Evolutionary conservation across 2,797 vertebrate genomes (phyloP).

Genomic region (Pseudotriccus pelzelni): DNA sequence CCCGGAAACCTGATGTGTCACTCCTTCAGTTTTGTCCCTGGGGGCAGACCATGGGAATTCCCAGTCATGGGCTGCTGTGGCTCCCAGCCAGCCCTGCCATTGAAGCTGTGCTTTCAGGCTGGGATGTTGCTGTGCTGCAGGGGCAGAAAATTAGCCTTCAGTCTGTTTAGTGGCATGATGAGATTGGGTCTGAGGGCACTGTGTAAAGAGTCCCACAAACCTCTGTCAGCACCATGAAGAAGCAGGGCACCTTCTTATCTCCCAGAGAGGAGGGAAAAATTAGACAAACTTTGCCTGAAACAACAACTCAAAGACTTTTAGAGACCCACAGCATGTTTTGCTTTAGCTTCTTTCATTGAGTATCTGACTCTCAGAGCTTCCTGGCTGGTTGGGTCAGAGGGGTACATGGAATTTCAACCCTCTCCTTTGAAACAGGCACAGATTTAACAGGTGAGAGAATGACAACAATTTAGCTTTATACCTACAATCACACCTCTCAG

Average conservation of each 20-base stretch:
- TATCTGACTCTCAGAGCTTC: not conserved
- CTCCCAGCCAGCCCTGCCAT: not conserved
- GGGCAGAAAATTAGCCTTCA: not conserved
- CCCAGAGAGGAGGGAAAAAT: not conserved
- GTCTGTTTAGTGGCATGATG: not conserved
- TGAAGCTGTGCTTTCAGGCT: slow-evolving; percentile 8
- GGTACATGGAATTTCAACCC: not conserved
- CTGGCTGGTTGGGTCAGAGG: not conserved
- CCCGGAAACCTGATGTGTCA: not conserved
- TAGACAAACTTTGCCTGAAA: not conserved
- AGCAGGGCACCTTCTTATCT: not conserved
- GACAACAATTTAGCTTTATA: not conserved
- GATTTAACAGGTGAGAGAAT: not conserved
- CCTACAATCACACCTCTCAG: fast-evolving
- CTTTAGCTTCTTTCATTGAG: not conserved
- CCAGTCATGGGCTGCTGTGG: slow-evolving; percentile 10
- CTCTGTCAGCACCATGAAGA: not conserved
- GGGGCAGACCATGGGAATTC: slow-evolving; percentile 33
- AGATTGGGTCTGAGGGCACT: not conserved
- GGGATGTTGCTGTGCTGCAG: not conserved
- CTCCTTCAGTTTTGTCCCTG: slow-evolving; percentile 5
- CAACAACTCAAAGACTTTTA: not conserved
- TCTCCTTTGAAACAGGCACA: not conserved
- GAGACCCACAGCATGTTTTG: not conserved
- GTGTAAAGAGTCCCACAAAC: not conserved